Conservation (phyloP, 1,140 invertebrate species). For the Cydia fagiglandana region DNA sequence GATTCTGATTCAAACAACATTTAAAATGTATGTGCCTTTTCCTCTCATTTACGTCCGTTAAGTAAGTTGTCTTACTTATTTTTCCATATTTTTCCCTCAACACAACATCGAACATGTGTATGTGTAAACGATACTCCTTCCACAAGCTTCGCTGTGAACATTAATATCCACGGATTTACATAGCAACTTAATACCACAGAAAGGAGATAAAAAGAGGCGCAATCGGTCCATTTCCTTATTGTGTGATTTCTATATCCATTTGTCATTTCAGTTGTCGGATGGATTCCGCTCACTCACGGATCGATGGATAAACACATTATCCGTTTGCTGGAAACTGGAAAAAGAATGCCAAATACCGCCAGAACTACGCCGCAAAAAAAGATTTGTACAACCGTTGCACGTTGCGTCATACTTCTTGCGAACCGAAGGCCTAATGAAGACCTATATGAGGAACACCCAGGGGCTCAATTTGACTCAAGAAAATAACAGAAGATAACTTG, state of each 20-base stretch:
- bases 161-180: conserved; percentile 15
- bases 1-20: too few species aligned
- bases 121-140: neutral
- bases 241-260: conserved; percentile 34
- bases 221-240: conserved; percentile 34
- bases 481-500: too few species aligned
- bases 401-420: neutral
- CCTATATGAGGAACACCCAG: too few species aligned
- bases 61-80: neutral
- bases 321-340: conserved; percentile 35
- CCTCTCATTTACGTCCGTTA: neutral
- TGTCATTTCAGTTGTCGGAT: conserved; percentile 34
- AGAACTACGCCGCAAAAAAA: neutral
- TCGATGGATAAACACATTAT: conserved; percentile 34
- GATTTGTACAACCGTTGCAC: neutral
- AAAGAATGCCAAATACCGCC: conserved; percentile 42
- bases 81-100: neutral
- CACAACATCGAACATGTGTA: neutral
- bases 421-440: neutral
- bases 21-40: too few species aligned
- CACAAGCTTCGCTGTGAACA: neutral
- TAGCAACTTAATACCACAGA: conserved; percentile 26
- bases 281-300: conserved; percentile 24
- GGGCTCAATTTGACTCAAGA: too few species aligned
- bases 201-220: conserved; percentile 20